phyloP scores from a whole-genome alignment of 1,140 invertebrate species.

The Archivesica marissinica region DNA sequence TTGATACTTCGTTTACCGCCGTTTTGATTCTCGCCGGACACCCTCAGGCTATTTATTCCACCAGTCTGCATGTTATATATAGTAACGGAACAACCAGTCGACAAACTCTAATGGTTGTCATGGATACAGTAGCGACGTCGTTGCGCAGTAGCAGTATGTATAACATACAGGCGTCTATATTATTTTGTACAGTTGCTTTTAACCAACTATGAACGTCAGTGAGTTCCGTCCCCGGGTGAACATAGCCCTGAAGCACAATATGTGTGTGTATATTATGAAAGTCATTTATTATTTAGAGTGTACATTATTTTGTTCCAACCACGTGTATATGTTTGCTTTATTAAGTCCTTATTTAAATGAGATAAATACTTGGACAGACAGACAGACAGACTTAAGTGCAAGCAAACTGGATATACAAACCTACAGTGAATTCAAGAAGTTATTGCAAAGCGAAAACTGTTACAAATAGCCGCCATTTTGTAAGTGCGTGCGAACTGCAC shows the following conservation, averaged over 20 bases:
- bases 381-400: too few relatives aligned
- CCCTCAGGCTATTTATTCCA: neutral
- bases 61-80: neutral
- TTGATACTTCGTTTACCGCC: too few relatives aligned
- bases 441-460: too few relatives aligned
- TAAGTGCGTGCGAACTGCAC: too few relatives aligned
- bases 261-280: neutral
- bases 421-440: too few relatives aligned
- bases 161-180: neutral
- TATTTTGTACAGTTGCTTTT: neutral
- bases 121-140: neutral
- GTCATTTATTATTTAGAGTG: neutral
- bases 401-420: too few relatives aligned
- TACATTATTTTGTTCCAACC: constrained; percentile 11
- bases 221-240: constrained; percentile 32
- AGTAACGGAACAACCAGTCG: neutral
- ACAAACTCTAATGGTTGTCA: neutral
- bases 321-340: constrained; percentile 10
- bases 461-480: too few relatives aligned
- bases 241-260: neutral
- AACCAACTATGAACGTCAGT: neutral
- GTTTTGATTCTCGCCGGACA: too few relatives aligned
- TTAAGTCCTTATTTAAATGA: neutral
- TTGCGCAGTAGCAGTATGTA: neutral
- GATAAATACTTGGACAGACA: too few relatives aligned